Base-by-base conservation (phyloP, 2,797 vertebrate species). In the Sebastes trivittatus region DNA sequence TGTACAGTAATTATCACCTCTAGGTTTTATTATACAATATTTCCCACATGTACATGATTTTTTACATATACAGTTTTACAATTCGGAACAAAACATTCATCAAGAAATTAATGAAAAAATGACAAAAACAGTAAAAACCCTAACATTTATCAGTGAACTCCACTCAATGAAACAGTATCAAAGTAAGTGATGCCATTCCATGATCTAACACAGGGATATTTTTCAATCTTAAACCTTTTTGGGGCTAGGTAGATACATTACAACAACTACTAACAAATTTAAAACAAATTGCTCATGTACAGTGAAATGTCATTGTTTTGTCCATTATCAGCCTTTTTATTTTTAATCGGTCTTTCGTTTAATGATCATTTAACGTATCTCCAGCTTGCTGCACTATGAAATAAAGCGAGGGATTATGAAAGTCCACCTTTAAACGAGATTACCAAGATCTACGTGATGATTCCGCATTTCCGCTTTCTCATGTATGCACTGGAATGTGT, bases 11-110 rank as follows among this genome's bases (percentile, higher is more conserved):
- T 77, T 2, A 80, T 78, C 30, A 80, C 85, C 58, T 85, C 90
- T 92, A 92, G 20, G 36, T 89, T 93, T 93, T 92, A 90, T 90
- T 94, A 78, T 82, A 74, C 86, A 90, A 82, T 75, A 76, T 88
- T 72, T 88, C 77, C 36, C 78, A 93, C 87, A 74, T 85, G 66
- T 86, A 87, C 74, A 86, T 86, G 18, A 58, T 70, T 85, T 83
- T 83, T 80, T 71, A 87, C 66, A 88, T 66, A 74, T 72, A 91
- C 79, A 82, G 61, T 87, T 89, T 83, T 25, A 82, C 52, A 87
- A 68, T 70, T 10, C 62, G 84, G 59, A 91, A 87, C 32, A 87
- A 87, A 88, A 91, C 62, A 81, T 73, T 72, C 20, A 88, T 89
- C 69, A 85, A 85, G 59, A 88, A 85, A 79, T 46, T 7, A 75